Conservation (phyloP, 2,797 vertebrate genomes). For the Pogoniulus pusillus region DNA sequence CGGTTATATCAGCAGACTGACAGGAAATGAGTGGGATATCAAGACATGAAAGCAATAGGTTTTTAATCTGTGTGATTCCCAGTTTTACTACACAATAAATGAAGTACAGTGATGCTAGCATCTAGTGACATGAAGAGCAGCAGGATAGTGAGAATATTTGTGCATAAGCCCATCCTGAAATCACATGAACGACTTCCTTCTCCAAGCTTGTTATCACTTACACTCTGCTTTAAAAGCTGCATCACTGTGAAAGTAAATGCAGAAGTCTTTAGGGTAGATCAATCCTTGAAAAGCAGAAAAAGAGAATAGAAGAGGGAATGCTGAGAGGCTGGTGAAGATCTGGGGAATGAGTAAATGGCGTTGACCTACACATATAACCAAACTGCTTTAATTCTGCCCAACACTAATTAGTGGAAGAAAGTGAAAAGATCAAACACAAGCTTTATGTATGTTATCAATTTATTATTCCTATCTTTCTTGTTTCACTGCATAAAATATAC, state of each 20-base stretch:
- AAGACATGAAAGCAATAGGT: constrained; percentile 55
- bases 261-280: background rate
- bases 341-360: background rate
- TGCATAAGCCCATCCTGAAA: background rate
- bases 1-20: constrained; percentile 38
- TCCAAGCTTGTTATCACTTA: background rate
- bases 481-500: background rate
- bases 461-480: background rate
- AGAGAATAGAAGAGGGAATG: background rate
- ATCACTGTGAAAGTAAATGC: background rate
- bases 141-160: background rate
- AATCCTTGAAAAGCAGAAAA: background rate
- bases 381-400: background rate
- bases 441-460: background rate
- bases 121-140: background rate
- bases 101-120: background rate
- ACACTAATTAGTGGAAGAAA: background rate
- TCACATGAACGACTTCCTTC: background rate
- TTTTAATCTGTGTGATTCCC: constrained; percentile 54
- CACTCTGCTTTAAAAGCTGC: background rate
- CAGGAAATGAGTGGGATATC: constrained; percentile 66
- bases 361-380: background rate
- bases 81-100: constrained; percentile 23
- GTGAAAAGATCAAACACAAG: background rate
- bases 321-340: background rate